Evolutionary conservation across 2,888 invertebrate genomes (phyloP).

Genomic region (Congeria kusceri): DNA sequence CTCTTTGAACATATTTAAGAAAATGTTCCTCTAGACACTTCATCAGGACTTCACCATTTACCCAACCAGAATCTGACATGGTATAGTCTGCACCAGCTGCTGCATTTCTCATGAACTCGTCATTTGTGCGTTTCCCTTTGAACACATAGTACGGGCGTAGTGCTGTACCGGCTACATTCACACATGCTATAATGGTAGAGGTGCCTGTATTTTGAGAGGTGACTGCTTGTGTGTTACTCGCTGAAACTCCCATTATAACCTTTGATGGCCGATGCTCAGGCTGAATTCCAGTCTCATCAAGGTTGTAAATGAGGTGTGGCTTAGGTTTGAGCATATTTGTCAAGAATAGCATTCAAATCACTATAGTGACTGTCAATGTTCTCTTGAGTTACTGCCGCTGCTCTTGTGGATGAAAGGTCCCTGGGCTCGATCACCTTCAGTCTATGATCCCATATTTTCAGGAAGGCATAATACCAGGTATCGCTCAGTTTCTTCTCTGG

Average conservation of each 20-base stretch:
- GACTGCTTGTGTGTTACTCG: neutral
- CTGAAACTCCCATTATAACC: neutral
- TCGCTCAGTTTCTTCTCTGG: slow-evolving; percentile 4
- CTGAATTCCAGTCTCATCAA: neutral
- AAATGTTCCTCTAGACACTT: slow-evolving; percentile 14
- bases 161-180: slow-evolving; percentile 14
- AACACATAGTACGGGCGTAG: slow-evolving; percentile 21
- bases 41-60: slow-evolving; percentile 19
- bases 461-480: slow-evolving; percentile 13
- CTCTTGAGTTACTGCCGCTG: slow-evolving; percentile 2
- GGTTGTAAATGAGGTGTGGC: neutral
- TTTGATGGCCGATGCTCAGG: neutral
- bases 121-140: slow-evolving; percentile 20
- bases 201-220: slow-evolving; percentile 5
- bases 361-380: neutral
- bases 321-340: neutral
- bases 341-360: neutral
- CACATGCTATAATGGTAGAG: slow-evolving; percentile 15
- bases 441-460: slow-evolving; percentile 6
- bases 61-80: slow-evolving; percentile 21
- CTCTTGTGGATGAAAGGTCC: neutral
- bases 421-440: slow-evolving; percentile 10
- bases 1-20: slow-evolving; percentile 9
- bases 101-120: slow-evolving; percentile 2
- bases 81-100: neutral